Evolutionary conservation across 2,113 vertebrate genomes (phyloP), one percentile per base, ranked within the genome.

Genomic region (Herpailurus yagouaroundi): DNA sequence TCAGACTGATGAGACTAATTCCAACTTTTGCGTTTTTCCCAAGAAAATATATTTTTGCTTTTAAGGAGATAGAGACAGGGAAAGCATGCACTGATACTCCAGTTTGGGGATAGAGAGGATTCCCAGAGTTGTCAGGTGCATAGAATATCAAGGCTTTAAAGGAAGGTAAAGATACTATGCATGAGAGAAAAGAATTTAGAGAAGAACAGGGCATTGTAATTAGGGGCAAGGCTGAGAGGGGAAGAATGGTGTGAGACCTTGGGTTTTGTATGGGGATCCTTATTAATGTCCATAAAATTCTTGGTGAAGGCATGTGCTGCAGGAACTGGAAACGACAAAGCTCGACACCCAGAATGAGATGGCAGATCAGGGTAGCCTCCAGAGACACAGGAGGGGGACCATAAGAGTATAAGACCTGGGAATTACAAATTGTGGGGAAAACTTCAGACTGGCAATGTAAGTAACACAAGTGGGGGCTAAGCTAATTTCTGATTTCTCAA

Each of bases 1-100:
- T 93, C 71, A 91, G 76, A 38, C 48, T 84, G 80, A 90, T 80
- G 41, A 76, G 18, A 89, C 52, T 89, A 89, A 95, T 95, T 84
- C 82, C 36, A 92, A 71, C 36, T 90, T 91, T 45, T 41, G 64
- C 27, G 88, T 16, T 92, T 95, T 90, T 90, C 31, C 29, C n/a
- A 87, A 33, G 2, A 82, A 48, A 95, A 76, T 57, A 76, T 91
- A 76, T 68, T 77, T 96, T 73, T 68, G 45, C 73, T 95, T 86
- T 93, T 77, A 94, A 85, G 73, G 77, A 95, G 57, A 69, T 7
- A 86, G 29, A 95, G 50, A 86, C 16, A 83, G 45, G 41, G n/a
- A 84, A 71, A 38, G 71, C 27, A 57, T 27, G 71, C 8, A 68
- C 1, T 41, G 41, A 74, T 64, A 15, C 10, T 89, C 52, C 41